Evolutionary conservation across 2,797 vertebrate species (phyloP).

Genomic region (Muscicapa striata): DNA sequence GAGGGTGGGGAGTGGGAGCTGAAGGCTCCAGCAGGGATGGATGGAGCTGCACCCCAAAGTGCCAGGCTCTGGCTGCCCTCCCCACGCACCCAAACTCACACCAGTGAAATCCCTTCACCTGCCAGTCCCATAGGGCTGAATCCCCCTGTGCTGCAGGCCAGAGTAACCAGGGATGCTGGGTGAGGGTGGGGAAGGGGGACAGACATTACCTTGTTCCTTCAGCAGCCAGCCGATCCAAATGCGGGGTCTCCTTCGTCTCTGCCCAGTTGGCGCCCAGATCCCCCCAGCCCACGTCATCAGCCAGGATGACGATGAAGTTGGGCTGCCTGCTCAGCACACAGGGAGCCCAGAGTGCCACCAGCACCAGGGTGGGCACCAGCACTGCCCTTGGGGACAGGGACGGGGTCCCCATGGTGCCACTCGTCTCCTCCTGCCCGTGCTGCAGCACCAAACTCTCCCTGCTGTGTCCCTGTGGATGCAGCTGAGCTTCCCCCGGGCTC

Average conservation of each 20-base stretch:
- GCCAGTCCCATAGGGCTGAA: neutral
- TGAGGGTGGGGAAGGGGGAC: neutral
- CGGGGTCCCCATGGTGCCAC: conserved; percentile 37
- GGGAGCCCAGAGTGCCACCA: neutral
- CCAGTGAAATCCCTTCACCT: neutral
- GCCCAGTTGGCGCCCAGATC: conserved; percentile 90
- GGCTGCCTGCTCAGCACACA: conserved; percentile 54
- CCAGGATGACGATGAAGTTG: conserved; percentile 92
- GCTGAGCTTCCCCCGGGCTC: neutral
- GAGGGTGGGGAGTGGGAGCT: neutral
- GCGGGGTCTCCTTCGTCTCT: conserved; percentile 81
- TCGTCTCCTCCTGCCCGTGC: fast-evolving
- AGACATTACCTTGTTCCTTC: conserved; percentile 86
- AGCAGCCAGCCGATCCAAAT: conserved; percentile 84
- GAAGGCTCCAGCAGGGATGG: neutral
- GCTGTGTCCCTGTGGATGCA: neutral
- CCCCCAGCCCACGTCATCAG: conserved; percentile 96
- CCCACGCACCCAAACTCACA: neutral
- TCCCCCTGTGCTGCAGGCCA: neutral
- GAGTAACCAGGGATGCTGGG: neutral
- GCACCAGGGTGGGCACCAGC: neutral
- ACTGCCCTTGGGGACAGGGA: neutral
- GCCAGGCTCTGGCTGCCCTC: neutral
- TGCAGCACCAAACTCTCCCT: neutral
- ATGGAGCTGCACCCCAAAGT: neutral